Percentiles rank a stretch among this genome's conserved stretches.
Conservation (phyloP, 2,797 vertebrate species). For the Gadopsis marmoratus region DNA sequence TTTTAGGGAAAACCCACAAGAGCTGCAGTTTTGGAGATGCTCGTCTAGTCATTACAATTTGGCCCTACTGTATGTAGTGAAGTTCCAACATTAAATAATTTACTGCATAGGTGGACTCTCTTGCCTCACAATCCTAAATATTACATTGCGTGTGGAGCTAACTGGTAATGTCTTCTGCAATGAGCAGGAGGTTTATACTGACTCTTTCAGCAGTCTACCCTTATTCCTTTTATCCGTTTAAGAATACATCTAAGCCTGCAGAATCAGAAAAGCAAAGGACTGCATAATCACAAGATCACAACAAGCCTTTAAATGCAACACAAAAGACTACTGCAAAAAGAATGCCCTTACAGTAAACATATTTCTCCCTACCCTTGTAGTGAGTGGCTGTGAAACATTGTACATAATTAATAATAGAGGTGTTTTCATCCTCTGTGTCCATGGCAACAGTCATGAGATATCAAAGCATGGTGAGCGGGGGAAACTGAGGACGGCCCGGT, state of each 20-base stretch:
- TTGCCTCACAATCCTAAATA: constrained; percentile 14
- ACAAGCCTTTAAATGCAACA: constrained; percentile 1
- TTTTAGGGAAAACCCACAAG: too few species aligned
- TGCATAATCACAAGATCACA: constrained; percentile 20
- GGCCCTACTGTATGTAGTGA: too few species aligned
- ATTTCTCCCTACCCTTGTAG: background rate
- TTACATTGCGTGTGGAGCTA: background rate
- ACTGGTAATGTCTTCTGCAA: constrained; percentile 22
- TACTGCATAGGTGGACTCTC: too few species aligned
- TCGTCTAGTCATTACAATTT: too few species aligned
- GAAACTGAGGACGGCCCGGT: constrained; percentile 21
- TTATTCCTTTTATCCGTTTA: constrained; percentile 42
- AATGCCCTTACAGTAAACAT: constrained; percentile 7
- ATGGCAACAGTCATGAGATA: constrained; percentile 67
- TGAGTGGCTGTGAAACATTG: constrained; percentile 5
- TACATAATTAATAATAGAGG: constrained; percentile 58
- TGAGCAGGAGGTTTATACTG: constrained; percentile 6
- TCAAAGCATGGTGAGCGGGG: constrained; percentile 27
- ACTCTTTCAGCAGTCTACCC: constrained; percentile 16
- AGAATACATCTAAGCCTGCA: constrained; percentile 37
- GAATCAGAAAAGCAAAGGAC: constrained; percentile 4
- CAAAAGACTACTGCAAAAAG: background rate
- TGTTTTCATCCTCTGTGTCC: constrained; percentile 63
- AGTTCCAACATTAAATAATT: too few species aligned
- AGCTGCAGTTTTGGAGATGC: too few species aligned